A percentile compares a stretch with the other conserved stretches of the same genome.
Evolutionary conservation across 64 coral and sea anemone species (phyloP).

Genomic region (Astreopora myriophthalma): DNA sequence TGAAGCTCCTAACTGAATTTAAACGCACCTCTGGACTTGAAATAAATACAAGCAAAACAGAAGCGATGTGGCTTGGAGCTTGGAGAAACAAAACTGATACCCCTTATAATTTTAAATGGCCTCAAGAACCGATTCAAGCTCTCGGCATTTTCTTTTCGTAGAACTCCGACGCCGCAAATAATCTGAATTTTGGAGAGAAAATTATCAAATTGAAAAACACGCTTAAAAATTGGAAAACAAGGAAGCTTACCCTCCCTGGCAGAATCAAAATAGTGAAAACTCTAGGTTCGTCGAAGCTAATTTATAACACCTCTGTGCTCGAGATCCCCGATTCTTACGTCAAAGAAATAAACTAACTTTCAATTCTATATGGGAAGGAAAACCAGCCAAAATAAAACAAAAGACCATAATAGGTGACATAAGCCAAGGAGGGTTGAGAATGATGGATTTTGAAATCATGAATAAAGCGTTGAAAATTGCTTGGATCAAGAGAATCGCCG

Average conservation of each 20-base stretch:
- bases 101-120: not conserved
- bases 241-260: too few relatives aligned
- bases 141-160: too few relatives aligned
- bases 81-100: not conserved
- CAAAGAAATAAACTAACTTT: not conserved
- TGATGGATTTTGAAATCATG: too few relatives aligned
- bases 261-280: too few relatives aligned
- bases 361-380: not conserved
- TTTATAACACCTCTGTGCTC: not conserved
- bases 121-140: too few relatives aligned
- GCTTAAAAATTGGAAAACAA: too few relatives aligned
- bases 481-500: too few relatives aligned
- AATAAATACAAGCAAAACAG: not conserved
- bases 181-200: too few relatives aligned
- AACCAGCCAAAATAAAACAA: not conserved
- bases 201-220: too few relatives aligned
- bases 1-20: not conserved
- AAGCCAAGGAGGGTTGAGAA: too few relatives aligned
- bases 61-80: not conserved
- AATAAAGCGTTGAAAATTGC: too few relatives aligned
- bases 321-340: not conserved
- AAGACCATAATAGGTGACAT: not conserved
- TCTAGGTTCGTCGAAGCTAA: not conserved
- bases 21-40: not conserved
- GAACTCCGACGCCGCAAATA: too few relatives aligned